Conservation (phyloP, 2,797 vertebrate species). For the Microcaecilia unicolor region DNA sequence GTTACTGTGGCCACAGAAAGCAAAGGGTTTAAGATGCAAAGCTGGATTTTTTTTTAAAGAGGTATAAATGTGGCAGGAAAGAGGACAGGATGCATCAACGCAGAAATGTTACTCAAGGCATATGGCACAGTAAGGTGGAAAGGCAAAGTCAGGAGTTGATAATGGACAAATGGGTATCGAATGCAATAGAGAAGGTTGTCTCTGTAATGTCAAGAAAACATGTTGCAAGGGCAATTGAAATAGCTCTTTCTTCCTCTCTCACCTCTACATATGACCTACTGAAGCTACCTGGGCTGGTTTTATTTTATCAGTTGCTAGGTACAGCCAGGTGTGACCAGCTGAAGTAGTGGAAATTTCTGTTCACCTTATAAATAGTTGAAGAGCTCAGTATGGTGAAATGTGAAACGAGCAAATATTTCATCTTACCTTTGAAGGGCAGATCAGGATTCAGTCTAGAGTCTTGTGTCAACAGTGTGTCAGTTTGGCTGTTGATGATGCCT, state of each 20-base stretch:
- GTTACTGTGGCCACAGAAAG: no score
- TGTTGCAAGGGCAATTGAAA: not conserved
- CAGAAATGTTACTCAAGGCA: no score
- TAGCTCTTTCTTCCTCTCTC: not conserved
- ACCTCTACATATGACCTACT: not conserved
- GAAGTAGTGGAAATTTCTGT: constrained; percentile 84
- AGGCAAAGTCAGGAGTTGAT: no score
- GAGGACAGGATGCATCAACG: no score
- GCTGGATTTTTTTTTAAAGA: no score
- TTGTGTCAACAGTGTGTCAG: constrained; percentile 72
- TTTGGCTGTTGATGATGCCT: constrained; percentile 64
- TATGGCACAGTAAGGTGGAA: no score
- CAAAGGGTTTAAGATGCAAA: no score
- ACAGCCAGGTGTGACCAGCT: constrained; percentile 53
- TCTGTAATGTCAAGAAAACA: not conserved
- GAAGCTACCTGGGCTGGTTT: constrained; percentile 15
- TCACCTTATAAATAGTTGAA: constrained; percentile 94
- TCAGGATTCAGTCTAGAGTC: constrained; percentile 58
- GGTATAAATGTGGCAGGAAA: no score
- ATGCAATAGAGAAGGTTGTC: not conserved
- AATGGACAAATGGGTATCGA: no score
- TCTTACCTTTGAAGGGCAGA: constrained; percentile 72
- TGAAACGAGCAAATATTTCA: constrained; percentile 79
- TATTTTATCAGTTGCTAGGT: constrained; percentile 55
- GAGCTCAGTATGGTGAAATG: constrained; percentile 72